These are phyloP conservation scores for Larimichthys polyactis DNA, from an alignment of 2,113 vertebrate species.

Conservation along the genomic window DNA sequence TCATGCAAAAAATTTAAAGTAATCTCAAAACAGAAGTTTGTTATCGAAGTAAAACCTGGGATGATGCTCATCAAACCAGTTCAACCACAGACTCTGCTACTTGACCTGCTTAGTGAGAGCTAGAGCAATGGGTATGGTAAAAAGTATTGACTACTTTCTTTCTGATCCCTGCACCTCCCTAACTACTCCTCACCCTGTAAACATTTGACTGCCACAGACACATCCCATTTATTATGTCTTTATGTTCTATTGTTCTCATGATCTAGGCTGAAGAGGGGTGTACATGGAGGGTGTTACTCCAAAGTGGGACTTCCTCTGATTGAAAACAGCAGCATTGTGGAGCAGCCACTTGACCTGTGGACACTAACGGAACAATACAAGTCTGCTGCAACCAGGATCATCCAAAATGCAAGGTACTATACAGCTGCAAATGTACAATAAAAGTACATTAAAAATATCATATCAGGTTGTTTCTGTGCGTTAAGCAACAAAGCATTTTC, in stretches of 20 bases:
- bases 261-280: constrained; percentile 70
- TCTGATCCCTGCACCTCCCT: neutral
- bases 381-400: constrained; percentile 83
- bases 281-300: constrained; percentile 82
- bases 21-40: neutral
- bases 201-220: neutral
- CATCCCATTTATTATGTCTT: neutral
- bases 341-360: constrained; percentile 91
- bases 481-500: neutral
- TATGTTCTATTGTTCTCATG: constrained; percentile 14
- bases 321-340: constrained; percentile 88
- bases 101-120: neutral
- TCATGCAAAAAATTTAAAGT: neutral
- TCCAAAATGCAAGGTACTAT: constrained; percentile 87
- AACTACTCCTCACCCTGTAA: neutral
- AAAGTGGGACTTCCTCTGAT: constrained; percentile 91
- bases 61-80: neutral
- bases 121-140: neutral
- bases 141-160: neutral
- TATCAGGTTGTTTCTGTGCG: no score
- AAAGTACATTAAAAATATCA: neutral
- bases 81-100: neutral
- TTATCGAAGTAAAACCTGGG: neutral
- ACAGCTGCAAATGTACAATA: neutral
- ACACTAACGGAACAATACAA: constrained; percentile 84